Evolutionary conservation across 2,797 vertebrate species (phyloP), one percentile per base, ranked within the genome.

Genomic region (Falco peregrinus): DNA sequence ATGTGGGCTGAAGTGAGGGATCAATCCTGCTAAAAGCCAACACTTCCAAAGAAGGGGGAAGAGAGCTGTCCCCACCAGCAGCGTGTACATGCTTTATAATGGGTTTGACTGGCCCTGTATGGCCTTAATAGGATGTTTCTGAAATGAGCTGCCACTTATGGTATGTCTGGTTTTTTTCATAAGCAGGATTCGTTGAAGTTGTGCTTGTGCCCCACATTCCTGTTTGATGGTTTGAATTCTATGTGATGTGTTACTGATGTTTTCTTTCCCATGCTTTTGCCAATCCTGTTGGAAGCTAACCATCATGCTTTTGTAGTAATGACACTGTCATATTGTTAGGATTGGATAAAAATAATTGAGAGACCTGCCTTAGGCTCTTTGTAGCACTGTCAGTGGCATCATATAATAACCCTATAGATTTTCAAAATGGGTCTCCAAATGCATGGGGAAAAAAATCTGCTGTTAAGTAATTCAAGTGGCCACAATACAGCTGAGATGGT

Each of bases 31-130:
- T 63, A 53, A n/a, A 74, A 80, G 31, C 17, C 28, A 63, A 0
- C 7, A 5, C 22, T 90, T 12, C 15, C 8, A 35, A 76, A 70
- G 60, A 41, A 3, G 5, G 11, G 6, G 5, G 2, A 24, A 22
- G 18, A 75, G 53, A 86, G 31, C 41, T 77, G 16, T 56, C 16
- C 18, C 3, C 14, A 26, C 37, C 24, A 47, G 39, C 29, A 74
- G 37, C 19, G 6, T 0, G 0, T 14, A 8, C 0, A 0, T 37
- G n/a, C 17, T 76, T 54, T 61, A 5, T 63, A 24, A 21, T 26
- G 39, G 33, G 5, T 74, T 80, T 1, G 3, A 6, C 16, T 71
- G 56, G 11, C 16, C 13, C 7, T 65, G 3, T 54, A 16, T 33
- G 20, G n/a, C 75, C 56, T 60, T 85, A 70, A 24, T 54, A 56